These are phyloP conservation scores for Sardinella longiceps DNA, from an alignment of 2,797 vertebrate genomes.

Conservation along the genomic window DNA sequence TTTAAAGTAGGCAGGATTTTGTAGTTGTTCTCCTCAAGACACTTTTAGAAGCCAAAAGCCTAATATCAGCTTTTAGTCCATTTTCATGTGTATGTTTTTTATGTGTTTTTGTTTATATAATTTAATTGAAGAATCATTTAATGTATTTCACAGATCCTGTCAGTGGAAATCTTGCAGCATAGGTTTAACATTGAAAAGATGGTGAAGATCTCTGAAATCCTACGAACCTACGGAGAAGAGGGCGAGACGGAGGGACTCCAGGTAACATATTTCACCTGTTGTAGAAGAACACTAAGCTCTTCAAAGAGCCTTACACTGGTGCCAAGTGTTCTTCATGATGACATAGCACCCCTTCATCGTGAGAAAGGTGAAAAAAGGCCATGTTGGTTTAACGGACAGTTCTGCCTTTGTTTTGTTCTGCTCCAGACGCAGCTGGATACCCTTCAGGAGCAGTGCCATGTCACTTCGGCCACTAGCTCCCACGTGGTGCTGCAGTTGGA, in stretches of 20 bases:
- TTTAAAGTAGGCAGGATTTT: not conserved
- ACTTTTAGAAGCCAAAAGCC: too few relatives aligned
- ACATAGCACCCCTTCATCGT: not conserved
- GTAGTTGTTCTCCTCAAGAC: not conserved
- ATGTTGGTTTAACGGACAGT: not conserved
- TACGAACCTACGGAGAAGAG: slow-evolving; percentile 76
- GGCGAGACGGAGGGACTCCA: slow-evolving; percentile 66
- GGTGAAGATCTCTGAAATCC: slow-evolving; percentile 72
- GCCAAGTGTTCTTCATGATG: not conserved
- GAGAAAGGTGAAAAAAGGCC: not conserved
- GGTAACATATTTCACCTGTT: slow-evolving; percentile 57
- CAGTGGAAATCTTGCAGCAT: slow-evolving; percentile 86
- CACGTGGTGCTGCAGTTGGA: slow-evolving; percentile 81
- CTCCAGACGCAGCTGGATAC: slow-evolving; percentile 68
- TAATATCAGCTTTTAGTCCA: too few relatives aligned
- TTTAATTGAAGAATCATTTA: not conserved
- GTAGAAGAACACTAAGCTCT: not conserved
- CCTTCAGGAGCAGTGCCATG: slow-evolving; percentile 78
- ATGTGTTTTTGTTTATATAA: too few relatives aligned
- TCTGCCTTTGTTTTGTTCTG: not conserved
- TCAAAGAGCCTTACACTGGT: not conserved
- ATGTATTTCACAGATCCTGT: slow-evolving; percentile 72
- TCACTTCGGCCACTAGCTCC: slow-evolving; percentile 72
- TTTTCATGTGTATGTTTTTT: too few relatives aligned
- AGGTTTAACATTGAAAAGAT: slow-evolving; percentile 84